A percentile compares a stretch with the other conserved stretches of the same genome.
phyloP scores from a whole-genome alignment of 2,797 vertebrate genomes.

The Gobio occitaniae region DNA sequence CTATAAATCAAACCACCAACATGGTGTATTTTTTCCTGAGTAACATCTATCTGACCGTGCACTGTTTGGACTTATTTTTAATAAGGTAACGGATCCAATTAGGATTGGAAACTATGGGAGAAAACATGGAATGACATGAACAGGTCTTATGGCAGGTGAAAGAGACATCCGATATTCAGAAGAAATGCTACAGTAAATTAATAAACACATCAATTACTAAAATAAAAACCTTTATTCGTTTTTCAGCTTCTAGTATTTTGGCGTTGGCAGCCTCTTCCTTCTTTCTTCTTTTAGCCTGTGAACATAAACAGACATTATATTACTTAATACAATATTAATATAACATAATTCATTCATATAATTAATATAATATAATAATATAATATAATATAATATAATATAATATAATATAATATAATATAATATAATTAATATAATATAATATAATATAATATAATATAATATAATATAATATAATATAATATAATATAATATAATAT shows the following conservation, averaged over 20 bases:
- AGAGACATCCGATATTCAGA: background rate
- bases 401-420: too few relatives aligned
- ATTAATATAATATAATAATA: too few relatives aligned
- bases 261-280: slow-evolving; percentile 95
- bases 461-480: too few relatives aligned
- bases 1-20: background rate
- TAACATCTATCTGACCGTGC: background rate
- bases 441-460: too few relatives aligned
- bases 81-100: background rate
- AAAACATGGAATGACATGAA: background rate
- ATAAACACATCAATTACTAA: background rate
- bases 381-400: too few relatives aligned
- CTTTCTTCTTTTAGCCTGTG: slow-evolving; percentile 95
- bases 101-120: background rate
- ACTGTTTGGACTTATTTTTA: background rate
- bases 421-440: too few relatives aligned
- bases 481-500: too few relatives aligned
- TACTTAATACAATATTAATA: background rate
- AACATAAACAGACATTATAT: slow-evolving; percentile 68
- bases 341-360: too few relatives aligned
- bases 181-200: background rate
- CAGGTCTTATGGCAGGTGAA: background rate
- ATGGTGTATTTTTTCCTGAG: background rate
- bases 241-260: slow-evolving; percentile 95
- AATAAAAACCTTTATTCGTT: slow-evolving; percentile 88